Percentiles rank a stretch among this genome's conserved stretches.
Conservation (phyloP, 1,140 invertebrate genomes). For the Oedothorax gibbosus region DNA sequence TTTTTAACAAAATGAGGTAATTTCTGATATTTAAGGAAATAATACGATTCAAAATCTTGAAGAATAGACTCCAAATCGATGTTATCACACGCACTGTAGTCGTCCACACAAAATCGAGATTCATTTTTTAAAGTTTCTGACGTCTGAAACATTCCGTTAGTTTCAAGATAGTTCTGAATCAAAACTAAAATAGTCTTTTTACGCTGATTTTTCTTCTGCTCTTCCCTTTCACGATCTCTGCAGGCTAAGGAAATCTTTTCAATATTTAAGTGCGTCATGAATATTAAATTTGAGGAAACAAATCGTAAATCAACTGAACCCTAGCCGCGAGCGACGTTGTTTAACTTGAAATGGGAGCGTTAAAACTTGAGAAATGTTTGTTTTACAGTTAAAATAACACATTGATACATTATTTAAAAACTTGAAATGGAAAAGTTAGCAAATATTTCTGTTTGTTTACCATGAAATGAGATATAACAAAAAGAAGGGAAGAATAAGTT, state of each 20-base stretch:
- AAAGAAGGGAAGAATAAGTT: too few species aligned
- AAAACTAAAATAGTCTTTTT: slow-evolving; percentile 82
- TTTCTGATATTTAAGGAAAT: slow-evolving; percentile 85
- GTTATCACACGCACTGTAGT: slow-evolving; percentile 88
- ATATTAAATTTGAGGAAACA: background rate
- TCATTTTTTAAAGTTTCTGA: slow-evolving; percentile 44
- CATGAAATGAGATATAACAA: too few species aligned
- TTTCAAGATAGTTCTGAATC: slow-evolving; percentile 79
- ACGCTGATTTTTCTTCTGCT: slow-evolving; percentile 74
- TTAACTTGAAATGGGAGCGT: too few species aligned
- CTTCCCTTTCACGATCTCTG: slow-evolving; percentile 64
- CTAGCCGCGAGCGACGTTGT: too few species aligned
- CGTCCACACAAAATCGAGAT: slow-evolving; percentile 72
- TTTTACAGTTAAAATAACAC: too few species aligned
- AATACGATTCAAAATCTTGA: slow-evolving; percentile 89
- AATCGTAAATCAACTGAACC: too few species aligned
- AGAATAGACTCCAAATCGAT: slow-evolving; percentile 88
- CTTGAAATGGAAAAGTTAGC: too few species aligned
- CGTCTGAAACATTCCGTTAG: slow-evolving; percentile 73
- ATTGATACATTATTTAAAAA: too few species aligned
- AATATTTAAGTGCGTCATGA: slow-evolving; percentile 47
- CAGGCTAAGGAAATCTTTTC: slow-evolving; percentile 26
- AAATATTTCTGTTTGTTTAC: too few species aligned
- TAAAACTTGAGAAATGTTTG: too few species aligned
- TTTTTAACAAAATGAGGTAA: slow-evolving; percentile 82